Conservation (phyloP, 2,797 vertebrate species). For the Tarsius wallacei region DNA sequence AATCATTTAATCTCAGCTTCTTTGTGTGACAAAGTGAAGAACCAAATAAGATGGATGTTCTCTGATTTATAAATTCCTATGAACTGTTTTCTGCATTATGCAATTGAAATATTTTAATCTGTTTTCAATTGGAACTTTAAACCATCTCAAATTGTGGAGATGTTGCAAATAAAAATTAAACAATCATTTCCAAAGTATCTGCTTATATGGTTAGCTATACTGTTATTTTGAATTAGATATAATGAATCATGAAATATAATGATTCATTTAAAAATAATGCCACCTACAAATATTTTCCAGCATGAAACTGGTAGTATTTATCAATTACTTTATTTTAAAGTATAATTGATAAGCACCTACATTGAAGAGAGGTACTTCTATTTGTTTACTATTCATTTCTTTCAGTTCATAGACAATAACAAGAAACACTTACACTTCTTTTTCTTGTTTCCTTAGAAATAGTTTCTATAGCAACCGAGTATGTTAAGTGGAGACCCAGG, state of each 20-base stretch:
- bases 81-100: neutral
- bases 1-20: neutral
- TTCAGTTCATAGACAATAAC: conserved; percentile 61
- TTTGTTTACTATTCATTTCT: conserved; percentile 73
- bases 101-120: conserved; percentile 10
- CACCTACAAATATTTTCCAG: neutral
- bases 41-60: neutral
- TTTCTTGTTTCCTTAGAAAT: conserved; percentile 83
- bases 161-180: conserved; percentile 13
- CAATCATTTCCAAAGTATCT: neutral
- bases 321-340: conserved; percentile 36
- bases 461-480: conserved; percentile 86
- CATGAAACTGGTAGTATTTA: conserved; percentile 35
- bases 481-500: conserved; percentile 73
- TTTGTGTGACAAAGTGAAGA: neutral
- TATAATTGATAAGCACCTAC: conserved; percentile 50
- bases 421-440: conserved; percentile 69
- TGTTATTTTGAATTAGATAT: neutral
- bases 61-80: neutral
- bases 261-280: neutral
- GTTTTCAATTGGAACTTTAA: neutral
- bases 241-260: too few relatives aligned
- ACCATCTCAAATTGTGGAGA: neutral
- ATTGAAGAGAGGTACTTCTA: neutral
- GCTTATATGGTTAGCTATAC: neutral